Evolutionary conservation across 1,140 invertebrate species (phyloP).

Genomic region (Hyposmocoma kahamanoa): DNA sequence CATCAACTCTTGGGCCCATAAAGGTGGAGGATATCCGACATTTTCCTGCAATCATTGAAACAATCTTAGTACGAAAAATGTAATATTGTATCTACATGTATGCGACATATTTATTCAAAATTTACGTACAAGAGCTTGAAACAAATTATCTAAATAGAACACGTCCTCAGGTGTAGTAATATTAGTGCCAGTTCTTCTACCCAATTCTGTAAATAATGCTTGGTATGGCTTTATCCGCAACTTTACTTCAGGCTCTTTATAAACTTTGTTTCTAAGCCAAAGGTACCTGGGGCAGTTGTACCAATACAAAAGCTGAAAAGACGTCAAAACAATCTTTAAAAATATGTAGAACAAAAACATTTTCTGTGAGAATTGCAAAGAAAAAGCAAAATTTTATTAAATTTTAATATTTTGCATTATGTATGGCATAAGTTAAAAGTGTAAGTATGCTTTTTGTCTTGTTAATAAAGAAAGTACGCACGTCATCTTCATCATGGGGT

Average conservation of each 20-base stretch:
- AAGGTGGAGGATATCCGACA: constrained; percentile 53
- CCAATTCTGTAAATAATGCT: constrained; percentile 49
- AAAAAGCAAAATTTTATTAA: too few species aligned
- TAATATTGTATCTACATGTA: background rate
- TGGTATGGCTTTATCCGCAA: constrained; percentile 41
- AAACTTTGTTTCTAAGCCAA: constrained; percentile 57
- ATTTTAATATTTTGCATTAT: too few species aligned
- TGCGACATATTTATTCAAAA: too few species aligned
- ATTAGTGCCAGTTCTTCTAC: constrained; percentile 49
- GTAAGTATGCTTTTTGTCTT: too few species aligned
- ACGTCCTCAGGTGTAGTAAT: constrained; percentile 65
- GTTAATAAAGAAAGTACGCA: too few species aligned
- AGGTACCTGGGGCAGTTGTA: constrained; percentile 72
- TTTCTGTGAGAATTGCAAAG: too few species aligned
- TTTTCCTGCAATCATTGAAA: constrained; percentile 47
- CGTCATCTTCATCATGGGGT: constrained; percentile 61
- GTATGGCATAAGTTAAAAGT: too few species aligned
- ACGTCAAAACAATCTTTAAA: too few species aligned
- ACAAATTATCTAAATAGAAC: constrained; percentile 70
- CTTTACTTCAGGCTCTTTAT: constrained; percentile 47
- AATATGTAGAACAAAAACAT: too few species aligned
- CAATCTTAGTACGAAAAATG: background rate
- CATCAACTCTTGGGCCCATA: constrained; percentile 67
- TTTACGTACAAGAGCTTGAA: constrained; percentile 66
- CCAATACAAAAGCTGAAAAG: constrained; percentile 63